Evolutionary conservation across 2,888 invertebrate species (phyloP).

Genomic region (Aphodius sticticus): DNA sequence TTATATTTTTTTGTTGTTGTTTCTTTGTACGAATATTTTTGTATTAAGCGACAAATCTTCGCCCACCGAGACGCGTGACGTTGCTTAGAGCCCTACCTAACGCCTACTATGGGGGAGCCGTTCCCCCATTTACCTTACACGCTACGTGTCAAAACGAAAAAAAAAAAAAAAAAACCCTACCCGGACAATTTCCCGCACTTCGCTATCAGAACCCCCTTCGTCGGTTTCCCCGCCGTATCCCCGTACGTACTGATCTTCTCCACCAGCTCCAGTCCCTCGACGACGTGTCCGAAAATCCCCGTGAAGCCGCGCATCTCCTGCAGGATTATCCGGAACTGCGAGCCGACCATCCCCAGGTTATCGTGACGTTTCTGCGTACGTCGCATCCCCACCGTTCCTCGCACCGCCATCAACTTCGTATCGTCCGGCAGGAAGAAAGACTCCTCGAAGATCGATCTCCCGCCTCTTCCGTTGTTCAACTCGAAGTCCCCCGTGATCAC

Average conservation of each 20-base stretch:
- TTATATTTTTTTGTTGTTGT: conserved; percentile 12
- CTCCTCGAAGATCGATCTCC: conserved; percentile 78
- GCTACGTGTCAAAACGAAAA: conserved; percentile 43
- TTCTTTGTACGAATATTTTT: conserved; percentile 43
- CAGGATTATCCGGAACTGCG: conserved; percentile 82
- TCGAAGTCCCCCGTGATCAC: conserved; percentile 85
- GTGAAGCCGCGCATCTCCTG: conserved; percentile 86
- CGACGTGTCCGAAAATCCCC: conserved; percentile 82
- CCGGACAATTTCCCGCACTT: conserved; percentile 76
- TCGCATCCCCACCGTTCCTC: conserved; percentile 84
- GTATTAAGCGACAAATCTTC: conserved; percentile 28
- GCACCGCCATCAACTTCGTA: conserved; percentile 76
- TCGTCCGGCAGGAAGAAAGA: conserved; percentile 84
- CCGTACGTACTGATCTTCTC: conserved; percentile 81
- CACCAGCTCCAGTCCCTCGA: conserved; percentile 80
- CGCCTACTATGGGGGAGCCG: not conserved
- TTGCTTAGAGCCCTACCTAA: not conserved
- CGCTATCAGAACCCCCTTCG: conserved; percentile 75
- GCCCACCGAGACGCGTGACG: not conserved
- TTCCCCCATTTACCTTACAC: conserved; percentile 18
- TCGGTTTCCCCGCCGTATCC: conserved; percentile 80
- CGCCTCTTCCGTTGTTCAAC: conserved; percentile 81
- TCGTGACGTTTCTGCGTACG: conserved; percentile 82
- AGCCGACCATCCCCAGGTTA: conserved; percentile 82
- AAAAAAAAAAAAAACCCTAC: conserved; percentile 41